A percentile compares a stretch with the other conserved stretches of the same genome.
Evolutionary conservation across 2,888 invertebrate species (phyloP).

Genomic region (Synanthedon myopaeformis): DNA sequence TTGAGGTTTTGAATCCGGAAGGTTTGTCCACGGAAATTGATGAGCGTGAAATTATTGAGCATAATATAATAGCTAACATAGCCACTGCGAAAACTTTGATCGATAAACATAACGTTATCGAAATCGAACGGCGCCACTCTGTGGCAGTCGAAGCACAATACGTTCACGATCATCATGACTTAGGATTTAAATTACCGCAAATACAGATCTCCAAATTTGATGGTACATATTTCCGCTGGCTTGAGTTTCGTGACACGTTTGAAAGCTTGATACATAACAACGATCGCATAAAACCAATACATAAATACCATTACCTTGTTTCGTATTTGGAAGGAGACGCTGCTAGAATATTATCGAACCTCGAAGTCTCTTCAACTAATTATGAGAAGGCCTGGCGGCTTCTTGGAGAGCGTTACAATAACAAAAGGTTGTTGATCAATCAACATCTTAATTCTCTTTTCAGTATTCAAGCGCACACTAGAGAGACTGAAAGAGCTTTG

Average conservation of each 20-base stretch:
- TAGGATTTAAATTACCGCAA: conserved; percentile 10
- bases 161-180: conserved; percentile 4
- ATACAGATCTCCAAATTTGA: conserved; percentile 14
- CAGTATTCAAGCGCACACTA: conserved; percentile 6
- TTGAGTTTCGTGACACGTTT: conserved; percentile 14
- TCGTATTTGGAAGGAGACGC: conserved; percentile 13
- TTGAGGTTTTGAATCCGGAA: too few relatives aligned
- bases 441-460: conserved; percentile 11
- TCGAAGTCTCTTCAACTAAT: conserved; percentile 7
- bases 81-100: too few relatives aligned
- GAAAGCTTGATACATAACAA: conserved; percentile 14
- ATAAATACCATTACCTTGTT: conserved; percentile 12
- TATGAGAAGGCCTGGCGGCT: conserved; percentile 7
- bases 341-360: conserved; percentile 8
- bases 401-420: conserved; percentile 8
- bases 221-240: conserved; percentile 13
- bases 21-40: too few relatives aligned
- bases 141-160: not conserved
- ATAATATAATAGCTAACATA: too few relatives aligned
- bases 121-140: not conserved
- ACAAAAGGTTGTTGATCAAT: conserved; percentile 8
- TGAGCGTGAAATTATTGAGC: too few relatives aligned
- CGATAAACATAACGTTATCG: too few relatives aligned
- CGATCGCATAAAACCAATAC: conserved; percentile 8
- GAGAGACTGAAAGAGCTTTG: conserved; percentile 9